A percentile compares a stretch with the other conserved stretches of the same genome.
These are phyloP conservation scores for Hippocampus guttulatus DNA, from an alignment of 2,113 vertebrate species.

Conservation along the genomic window DNA sequence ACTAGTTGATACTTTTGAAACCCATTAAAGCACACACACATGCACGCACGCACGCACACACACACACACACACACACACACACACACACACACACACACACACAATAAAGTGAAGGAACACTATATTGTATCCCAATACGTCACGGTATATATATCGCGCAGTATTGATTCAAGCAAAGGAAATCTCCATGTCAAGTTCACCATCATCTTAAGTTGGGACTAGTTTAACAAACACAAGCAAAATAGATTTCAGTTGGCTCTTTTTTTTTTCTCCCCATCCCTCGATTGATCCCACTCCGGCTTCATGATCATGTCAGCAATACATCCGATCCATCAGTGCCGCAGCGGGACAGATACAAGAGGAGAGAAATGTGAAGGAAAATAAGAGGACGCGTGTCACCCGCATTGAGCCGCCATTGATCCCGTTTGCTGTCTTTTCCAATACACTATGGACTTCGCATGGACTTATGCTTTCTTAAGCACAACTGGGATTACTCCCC, in stretches of 20 bases:
- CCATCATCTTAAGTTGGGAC: not conserved
- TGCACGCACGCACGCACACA: too few species aligned
- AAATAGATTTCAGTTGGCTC: constrained; percentile 43
- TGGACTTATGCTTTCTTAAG: constrained; percentile 71
- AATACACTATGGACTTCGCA: constrained; percentile 63
- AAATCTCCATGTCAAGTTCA: not conserved
- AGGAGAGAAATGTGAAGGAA: constrained; percentile 57
- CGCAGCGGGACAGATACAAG: constrained; percentile 47
- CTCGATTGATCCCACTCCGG: constrained; percentile 26
- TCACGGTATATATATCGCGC: too few species aligned
- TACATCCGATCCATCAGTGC: constrained; percentile 59
- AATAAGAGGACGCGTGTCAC: constrained; percentile 62
- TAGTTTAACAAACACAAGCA: constrained; percentile 34
- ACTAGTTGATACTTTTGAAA: too few species aligned
- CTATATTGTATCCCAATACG: too few species aligned
- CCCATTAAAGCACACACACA: too few species aligned
- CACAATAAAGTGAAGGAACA: too few species aligned
- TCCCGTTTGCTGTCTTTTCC: constrained; percentile 49
- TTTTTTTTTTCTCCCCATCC: not conserved
- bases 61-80: too few species aligned
- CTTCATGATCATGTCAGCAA: constrained; percentile 57
- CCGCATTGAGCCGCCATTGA: constrained; percentile 53
- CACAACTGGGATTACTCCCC: constrained; percentile 51
- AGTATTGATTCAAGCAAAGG: not conserved
- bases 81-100: too few species aligned